Percentiles rank a stretch among this genome's conserved stretches.
These are phyloP conservation scores for Cecidostiba fungosa DNA, from an alignment of 2,888 invertebrate species.

Conservation along the genomic window DNA sequence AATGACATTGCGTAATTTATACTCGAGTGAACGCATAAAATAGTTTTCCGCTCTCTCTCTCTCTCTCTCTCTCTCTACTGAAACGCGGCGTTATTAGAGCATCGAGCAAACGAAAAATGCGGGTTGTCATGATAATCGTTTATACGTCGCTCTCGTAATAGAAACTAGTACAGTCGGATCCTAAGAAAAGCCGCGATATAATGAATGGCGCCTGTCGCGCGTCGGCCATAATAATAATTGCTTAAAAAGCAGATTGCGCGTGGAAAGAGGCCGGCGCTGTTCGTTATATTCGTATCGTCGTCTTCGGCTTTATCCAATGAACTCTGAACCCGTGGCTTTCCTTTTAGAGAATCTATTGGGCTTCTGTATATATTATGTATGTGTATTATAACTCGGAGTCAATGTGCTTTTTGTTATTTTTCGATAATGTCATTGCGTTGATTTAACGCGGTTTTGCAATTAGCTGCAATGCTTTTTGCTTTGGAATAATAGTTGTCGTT, in stretches of 20 bases:
- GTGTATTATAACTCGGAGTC: too few species aligned
- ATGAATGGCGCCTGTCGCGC: slow-evolving; percentile 10
- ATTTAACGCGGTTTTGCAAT: too few species aligned
- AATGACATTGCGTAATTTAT: neutral
- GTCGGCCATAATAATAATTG: neutral
- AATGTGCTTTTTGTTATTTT: neutral
- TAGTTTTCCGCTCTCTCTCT: too few species aligned
- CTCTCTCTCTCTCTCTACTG: too few species aligned
- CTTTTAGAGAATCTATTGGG: neutral
- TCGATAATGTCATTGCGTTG: neutral
- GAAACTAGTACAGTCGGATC: slow-evolving; percentile 23
- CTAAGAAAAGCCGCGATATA: slow-evolving; percentile 21
- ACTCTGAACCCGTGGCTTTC: slow-evolving; percentile 50
- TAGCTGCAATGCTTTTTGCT: too few species aligned
- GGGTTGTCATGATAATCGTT: slow-evolving; percentile 25
- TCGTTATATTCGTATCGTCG: slow-evolving; percentile 4
- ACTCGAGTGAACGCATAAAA: neutral
- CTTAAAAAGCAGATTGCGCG: slow-evolving; percentile 12
- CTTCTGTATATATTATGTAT: too few species aligned
- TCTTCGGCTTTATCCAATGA: slow-evolving; percentile 47
- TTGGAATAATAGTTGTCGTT: neutral
- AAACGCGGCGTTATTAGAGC: neutral
- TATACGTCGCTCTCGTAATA: neutral
- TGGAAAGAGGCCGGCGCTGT: slow-evolving; percentile 29
- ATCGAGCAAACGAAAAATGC: slow-evolving; percentile 30